Conservation (phyloP, 2,888 invertebrate genomes). For the Drosophila testacea region DNA sequence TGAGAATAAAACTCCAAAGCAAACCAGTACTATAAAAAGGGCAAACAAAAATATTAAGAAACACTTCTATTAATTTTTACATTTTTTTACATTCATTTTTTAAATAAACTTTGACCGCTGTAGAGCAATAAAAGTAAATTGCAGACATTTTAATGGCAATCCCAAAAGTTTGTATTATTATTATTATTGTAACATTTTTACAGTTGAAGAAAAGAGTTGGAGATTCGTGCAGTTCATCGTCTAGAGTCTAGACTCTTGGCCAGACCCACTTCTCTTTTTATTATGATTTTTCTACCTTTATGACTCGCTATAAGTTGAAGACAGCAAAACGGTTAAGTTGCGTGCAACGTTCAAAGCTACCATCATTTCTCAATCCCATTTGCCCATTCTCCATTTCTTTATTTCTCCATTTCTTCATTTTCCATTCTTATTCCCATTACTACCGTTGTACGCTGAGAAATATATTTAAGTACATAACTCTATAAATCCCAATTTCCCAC, state of each 20-base stretch:
- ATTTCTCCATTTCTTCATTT: background rate
- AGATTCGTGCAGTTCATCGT: slow-evolving; percentile 38
- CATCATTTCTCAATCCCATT: slow-evolving; percentile 22
- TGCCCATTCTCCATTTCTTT: slow-evolving; percentile 3
- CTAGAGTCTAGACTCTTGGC: slow-evolving; percentile 41
- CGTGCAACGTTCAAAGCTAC: slow-evolving; percentile 52
- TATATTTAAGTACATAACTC: slow-evolving; percentile 45
- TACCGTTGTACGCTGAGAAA: slow-evolving; percentile 7
- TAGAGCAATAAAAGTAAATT: slow-evolving; percentile 23
- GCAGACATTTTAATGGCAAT: slow-evolving; percentile 21
- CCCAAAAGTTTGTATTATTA: slow-evolving; percentile 50
- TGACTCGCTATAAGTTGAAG: slow-evolving; percentile 52
- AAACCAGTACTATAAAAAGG: background rate
- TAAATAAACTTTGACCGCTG: slow-evolving; percentile 16
- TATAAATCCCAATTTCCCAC: slow-evolving; percentile 55
- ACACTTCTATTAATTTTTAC: slow-evolving; percentile 4
- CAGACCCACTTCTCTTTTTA: slow-evolving; percentile 51
- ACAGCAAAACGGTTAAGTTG: slow-evolving; percentile 59
- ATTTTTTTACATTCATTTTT: background rate
- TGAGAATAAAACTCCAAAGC: background rate
- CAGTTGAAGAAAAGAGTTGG: slow-evolving; percentile 15
- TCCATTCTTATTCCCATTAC: slow-evolving; percentile 22
- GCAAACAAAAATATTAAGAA: background rate
- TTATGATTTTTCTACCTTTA: slow-evolving; percentile 66
- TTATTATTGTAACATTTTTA: slow-evolving; percentile 54